These are phyloP conservation scores for cat (Felis catus) DNA, from an alignment of 2,113 vertebrate species.

Conservation along the genomic window DNA sequence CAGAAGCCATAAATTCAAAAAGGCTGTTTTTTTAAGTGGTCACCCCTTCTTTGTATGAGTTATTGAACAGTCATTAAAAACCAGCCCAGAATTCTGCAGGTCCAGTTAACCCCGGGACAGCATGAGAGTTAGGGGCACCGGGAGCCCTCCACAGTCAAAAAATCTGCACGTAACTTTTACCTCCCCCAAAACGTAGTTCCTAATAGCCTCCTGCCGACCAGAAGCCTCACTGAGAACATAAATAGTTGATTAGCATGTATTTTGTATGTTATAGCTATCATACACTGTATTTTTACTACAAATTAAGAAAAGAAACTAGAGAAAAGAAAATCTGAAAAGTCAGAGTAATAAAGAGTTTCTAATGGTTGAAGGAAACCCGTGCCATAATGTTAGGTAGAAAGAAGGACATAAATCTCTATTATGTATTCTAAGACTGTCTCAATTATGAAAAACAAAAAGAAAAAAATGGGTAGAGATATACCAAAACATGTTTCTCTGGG, in stretches of 20 bases:
- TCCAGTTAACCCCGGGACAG: background rate
- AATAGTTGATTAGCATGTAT: background rate
- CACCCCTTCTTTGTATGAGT: background rate
- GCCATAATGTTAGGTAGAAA: background rate
- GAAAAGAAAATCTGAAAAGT: background rate
- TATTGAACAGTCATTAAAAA: background rate
- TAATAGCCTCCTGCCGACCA: background rate
- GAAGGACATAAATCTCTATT: background rate
- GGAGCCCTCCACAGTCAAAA: background rate
- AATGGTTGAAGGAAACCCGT: background rate
- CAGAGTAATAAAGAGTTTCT: background rate
- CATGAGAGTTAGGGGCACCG: background rate
- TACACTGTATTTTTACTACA: background rate
- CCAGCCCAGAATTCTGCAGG: background rate
- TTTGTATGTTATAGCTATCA: background rate
- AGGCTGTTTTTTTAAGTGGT: background rate
- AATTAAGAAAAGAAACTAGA: background rate
- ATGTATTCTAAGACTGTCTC: background rate
- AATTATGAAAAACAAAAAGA: background rate
- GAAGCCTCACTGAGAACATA: background rate
- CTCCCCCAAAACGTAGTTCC: background rate
- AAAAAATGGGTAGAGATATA: background rate
- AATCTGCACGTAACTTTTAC: background rate
- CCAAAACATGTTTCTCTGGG: background rate
- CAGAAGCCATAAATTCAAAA: background rate